Conservation (phyloP, 2,888 invertebrate genomes). For the Agonopterix heracliana region DNA sequence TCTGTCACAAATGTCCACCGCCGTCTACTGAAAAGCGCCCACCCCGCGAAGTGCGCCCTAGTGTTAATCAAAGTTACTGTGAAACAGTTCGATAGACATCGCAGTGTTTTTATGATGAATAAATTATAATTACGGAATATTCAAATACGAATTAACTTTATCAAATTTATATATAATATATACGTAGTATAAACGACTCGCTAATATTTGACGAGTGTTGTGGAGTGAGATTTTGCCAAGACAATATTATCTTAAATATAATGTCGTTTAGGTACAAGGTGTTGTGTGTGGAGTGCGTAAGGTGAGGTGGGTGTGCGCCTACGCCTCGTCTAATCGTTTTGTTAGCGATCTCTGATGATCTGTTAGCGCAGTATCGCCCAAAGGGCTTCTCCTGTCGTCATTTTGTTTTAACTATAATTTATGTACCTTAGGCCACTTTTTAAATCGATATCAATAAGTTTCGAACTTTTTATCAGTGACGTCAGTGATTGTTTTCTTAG, state of each 20-base stretch:
- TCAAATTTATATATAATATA: constrained; percentile 75
- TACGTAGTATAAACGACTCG: constrained; percentile 70
- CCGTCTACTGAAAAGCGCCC: constrained; percentile 42
- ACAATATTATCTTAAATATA: constrained; percentile 71
- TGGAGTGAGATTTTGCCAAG: constrained; percentile 74
- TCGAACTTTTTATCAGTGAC: too few relatives aligned
- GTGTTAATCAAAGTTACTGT: constrained; percentile 19
- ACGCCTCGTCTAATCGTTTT: constrained; percentile 18
- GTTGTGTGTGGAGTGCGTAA: constrained; percentile 35
- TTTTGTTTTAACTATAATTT: constrained; percentile 21
- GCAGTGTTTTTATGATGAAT: constrained; percentile 62
- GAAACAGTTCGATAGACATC: constrained; percentile 39
- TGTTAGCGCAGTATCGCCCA: not conserved
- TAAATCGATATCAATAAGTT: constrained; percentile 8
- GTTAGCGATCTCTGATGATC: constrained; percentile 15
- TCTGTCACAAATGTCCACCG: constrained; percentile 40
- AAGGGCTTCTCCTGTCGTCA: not conserved
- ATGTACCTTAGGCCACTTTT: constrained; percentile 25
- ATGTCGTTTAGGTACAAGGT: constrained; percentile 53
- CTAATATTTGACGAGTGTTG: constrained; percentile 66
- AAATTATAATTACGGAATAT: constrained; percentile 54
- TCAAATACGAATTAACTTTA: constrained; percentile 73
- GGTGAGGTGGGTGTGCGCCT: constrained; percentile 15
- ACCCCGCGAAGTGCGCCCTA: constrained; percentile 3
- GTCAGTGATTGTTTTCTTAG: too few relatives aligned